phyloP scores from a whole-genome alignment of 35 echinoderm and acorn worm species.

The Acanthaster planci region DNA sequence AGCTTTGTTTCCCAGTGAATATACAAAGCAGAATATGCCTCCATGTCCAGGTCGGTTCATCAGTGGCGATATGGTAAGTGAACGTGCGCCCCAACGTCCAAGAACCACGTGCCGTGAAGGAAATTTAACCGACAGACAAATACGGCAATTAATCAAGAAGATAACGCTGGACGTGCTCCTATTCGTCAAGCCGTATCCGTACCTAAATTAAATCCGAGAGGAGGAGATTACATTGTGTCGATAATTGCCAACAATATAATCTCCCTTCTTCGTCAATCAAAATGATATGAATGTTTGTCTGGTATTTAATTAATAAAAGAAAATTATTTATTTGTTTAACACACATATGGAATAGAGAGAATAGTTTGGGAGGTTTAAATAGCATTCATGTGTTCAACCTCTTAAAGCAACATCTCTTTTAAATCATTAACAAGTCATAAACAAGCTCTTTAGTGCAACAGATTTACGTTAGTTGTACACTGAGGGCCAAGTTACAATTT shows the following conservation, averaged over 20 bases:
- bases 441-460: no score
- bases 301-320: conserved; percentile 27
- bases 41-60: no score
- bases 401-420: neutral
- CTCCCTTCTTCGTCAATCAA: neutral
- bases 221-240: neutral
- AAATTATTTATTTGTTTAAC: conserved; percentile 11
- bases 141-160: conserved; percentile 26
- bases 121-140: conserved; percentile 17
- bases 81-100: neutral
- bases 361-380: neutral
- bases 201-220: neutral
- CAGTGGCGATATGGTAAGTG: no score
- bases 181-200: neutral
- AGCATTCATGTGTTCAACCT: neutral
- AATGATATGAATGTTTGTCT: conserved; percentile 8
- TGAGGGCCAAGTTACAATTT: no score
- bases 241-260: neutral
- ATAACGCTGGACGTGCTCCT: conserved; percentile 2
- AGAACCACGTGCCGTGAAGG: conserved; percentile 4
- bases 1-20: no score
- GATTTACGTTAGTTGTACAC: no score
- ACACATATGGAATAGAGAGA: neutral
- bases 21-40: no score
- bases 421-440: no score